Conservation (phyloP, 2,113 vertebrate genomes). For the Tor tambroides region DNA sequence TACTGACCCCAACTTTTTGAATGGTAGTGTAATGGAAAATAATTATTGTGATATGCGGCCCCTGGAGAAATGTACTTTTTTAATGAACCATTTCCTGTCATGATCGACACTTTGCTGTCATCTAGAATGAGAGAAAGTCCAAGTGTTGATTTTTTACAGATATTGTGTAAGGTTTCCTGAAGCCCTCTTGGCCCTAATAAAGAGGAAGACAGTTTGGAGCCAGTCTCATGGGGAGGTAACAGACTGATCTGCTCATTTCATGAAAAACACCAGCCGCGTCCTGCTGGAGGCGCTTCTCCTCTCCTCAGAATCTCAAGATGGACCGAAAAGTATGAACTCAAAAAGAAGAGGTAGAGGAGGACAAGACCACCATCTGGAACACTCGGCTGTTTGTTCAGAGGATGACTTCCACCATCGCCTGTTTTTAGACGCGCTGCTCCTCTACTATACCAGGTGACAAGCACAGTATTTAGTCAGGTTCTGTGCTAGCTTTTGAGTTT, state of each 20-base stretch:
- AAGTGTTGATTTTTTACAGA: conserved; percentile 27
- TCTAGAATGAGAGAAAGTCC: conserved; percentile 6
- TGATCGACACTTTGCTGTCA: no score
- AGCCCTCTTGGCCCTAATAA: conserved; percentile 52
- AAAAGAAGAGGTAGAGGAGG: conserved; percentile 48
- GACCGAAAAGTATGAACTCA: conserved; percentile 43
- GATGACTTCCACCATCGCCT: conserved; percentile 53
- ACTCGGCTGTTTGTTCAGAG: conserved; percentile 69
- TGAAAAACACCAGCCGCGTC: conserved; percentile 64
- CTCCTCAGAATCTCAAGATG: conserved; percentile 26
- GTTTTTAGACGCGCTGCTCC: no score
- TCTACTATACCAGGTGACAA: conserved; percentile 34
- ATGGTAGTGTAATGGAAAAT: not conserved
- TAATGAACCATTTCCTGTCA: not conserved
- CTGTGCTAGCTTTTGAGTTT: no score
- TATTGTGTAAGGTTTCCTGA: conserved; percentile 59
- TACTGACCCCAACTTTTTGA: not conserved
- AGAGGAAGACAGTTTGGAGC: conserved; percentile 44
- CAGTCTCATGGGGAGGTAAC: conserved; percentile 25
- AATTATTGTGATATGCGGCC: not conserved
- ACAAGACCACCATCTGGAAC: conserved; percentile 69
- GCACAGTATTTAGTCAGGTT: no score
- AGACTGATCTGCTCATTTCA: conserved; percentile 61
- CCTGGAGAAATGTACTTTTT: conserved; percentile 1
- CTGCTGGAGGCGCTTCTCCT: conserved; percentile 45